These are phyloP conservation scores for Kryphioiulus occultus DNA, from an alignment of 2,888 invertebrate species.

Conservation along the genomic window DNA sequence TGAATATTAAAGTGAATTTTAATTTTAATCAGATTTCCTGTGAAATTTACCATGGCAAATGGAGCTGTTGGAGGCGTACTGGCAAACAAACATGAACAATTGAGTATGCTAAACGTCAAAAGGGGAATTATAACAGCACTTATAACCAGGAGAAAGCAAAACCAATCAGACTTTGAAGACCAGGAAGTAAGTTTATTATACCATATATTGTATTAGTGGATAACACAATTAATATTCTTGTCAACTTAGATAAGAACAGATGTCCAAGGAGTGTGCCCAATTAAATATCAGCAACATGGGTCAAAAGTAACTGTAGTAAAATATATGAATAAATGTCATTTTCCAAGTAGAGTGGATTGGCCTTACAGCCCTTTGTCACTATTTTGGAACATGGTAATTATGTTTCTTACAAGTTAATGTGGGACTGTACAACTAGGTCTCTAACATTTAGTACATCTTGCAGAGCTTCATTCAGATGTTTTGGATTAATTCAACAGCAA, in stretches of 20 bases:
- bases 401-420: neutral
- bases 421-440: neutral
- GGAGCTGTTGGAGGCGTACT: conserved; percentile 53
- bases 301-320: conserved; percentile 49
- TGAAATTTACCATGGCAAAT: conserved; percentile 54
- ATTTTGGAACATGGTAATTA: conserved; percentile 55
- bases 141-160: conserved; percentile 47
- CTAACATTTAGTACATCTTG: neutral
- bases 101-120: conserved; percentile 55
- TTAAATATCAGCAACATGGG: conserved; percentile 32
- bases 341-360: conserved; percentile 54
- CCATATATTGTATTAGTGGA: neutral
- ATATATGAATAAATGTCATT: conserved; percentile 54
- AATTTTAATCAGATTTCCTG: conserved; percentile 53
- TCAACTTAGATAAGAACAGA: conserved; percentile 53
- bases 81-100: conserved; percentile 54
- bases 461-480: conserved; percentile 49
- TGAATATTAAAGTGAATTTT: neutral
- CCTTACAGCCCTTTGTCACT: conserved; percentile 55
- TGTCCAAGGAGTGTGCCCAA: conserved; percentile 54
- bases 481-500: conserved; percentile 54
- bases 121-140: conserved; percentile 55
- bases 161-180: neutral
- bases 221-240: neutral
- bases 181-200: neutral